Percentiles rank a stretch among this genome's conserved stretches.
phyloP scores from a whole-genome alignment of 2,797 vertebrate genomes.

The Coendou prehensilis region DNA sequence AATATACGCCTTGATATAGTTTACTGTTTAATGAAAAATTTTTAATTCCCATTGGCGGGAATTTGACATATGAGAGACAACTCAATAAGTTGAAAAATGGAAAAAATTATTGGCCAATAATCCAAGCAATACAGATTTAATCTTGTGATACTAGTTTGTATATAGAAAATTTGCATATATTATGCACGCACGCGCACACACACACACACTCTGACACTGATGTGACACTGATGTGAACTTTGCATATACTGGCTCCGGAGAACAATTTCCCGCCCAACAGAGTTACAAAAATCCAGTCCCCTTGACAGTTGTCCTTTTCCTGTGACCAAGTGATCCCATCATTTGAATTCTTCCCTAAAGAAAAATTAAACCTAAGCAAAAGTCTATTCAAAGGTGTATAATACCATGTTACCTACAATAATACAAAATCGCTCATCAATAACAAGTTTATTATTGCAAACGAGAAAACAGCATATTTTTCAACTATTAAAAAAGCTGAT shows the following conservation, averaged over 20 bases:
- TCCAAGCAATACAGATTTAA: neutral
- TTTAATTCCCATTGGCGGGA: neutral
- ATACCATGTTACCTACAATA: neutral
- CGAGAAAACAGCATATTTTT: neutral
- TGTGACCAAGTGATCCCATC: neutral
- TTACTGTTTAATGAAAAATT: neutral
- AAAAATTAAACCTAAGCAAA: neutral
- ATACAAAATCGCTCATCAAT: neutral
- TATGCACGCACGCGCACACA: rapidly evolving
- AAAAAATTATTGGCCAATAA: neutral
- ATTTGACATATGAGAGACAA: neutral
- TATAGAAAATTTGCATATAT: neutral
- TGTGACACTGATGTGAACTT: neutral
- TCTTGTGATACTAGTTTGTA: neutral
- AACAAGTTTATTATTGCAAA: neutral
- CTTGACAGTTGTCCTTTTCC: neutral
- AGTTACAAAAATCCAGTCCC: neutral
- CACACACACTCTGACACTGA: neutral
- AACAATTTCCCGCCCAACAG: neutral
- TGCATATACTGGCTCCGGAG: rapidly evolving
- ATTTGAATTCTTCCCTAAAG: neutral
- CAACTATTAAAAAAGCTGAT: neutral
- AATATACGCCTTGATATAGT: neutral
- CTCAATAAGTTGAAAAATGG: neutral
- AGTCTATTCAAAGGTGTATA: neutral